Conservation (phyloP, 2,888 invertebrate species). For the Nephrotoma appendiculata region DNA sequence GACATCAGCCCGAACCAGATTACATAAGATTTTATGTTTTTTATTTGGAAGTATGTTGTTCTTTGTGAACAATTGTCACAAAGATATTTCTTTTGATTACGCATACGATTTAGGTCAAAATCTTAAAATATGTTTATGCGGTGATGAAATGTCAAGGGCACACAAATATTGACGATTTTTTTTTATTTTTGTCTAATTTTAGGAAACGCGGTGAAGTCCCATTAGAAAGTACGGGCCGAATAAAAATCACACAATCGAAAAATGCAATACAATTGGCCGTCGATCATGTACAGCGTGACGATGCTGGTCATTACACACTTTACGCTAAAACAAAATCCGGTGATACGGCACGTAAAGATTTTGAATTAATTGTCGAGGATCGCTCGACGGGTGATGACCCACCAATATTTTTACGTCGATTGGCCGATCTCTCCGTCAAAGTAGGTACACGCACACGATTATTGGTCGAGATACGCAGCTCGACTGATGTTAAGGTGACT, state of each 20-base stretch:
- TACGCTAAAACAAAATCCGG: constrained; percentile 45
- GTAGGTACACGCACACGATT: constrained; percentile 78
- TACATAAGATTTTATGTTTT: neutral
- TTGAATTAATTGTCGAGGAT: constrained; percentile 43
- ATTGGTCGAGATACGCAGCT: constrained; percentile 68
- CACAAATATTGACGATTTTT: neutral
- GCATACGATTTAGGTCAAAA: neutral
- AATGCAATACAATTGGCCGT: constrained; percentile 61
- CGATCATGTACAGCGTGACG: constrained; percentile 54
- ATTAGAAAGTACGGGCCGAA: constrained; percentile 47
- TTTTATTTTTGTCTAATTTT: neutral
- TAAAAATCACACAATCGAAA: constrained; percentile 36
- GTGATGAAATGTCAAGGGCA: neutral
- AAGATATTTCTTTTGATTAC: neutral
- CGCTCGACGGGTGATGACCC: constrained; percentile 51
- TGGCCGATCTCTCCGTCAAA: constrained; percentile 77
- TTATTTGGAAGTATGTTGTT: neutral
- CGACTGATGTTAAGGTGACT: constrained; percentile 65
- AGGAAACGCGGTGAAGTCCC: constrained; percentile 45
- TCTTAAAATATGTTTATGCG: neutral
- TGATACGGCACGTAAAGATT: constrained; percentile 34
- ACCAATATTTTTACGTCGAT: constrained; percentile 68
- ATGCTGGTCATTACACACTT: constrained; percentile 62
- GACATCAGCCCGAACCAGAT: neutral
- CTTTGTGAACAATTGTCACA: neutral